A percentile compares a stretch with the other conserved stretches of the same genome.
Evolutionary conservation across 1,140 invertebrate genomes (phyloP).

Genomic region (Drosophila burlai): DNA sequence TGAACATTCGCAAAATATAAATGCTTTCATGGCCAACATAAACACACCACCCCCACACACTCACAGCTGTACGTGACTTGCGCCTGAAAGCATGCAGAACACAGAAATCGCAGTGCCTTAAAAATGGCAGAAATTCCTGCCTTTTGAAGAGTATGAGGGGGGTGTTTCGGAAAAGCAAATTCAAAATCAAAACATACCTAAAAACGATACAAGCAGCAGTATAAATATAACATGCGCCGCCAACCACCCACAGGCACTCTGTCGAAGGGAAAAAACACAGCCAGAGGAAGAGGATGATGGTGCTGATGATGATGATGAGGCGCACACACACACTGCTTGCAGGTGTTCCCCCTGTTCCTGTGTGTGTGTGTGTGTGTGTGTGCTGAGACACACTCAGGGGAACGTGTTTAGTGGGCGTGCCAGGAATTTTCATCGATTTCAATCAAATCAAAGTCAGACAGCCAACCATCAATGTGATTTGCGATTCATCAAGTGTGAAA

Average conservation of each 20-base stretch:
- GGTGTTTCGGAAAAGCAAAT: constrained; percentile 42
- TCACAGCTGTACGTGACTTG: constrained; percentile 64
- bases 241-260: constrained; percentile 19
- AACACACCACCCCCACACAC: constrained; percentile 9
- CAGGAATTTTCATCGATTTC: constrained; percentile 32
- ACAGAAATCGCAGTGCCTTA: constrained; percentile 56
- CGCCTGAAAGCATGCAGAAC: constrained; percentile 67
- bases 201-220: constrained; percentile 66
- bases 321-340: constrained; percentile 21
- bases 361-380: background rate
- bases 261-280: constrained; percentile 11
- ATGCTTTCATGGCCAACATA: constrained; percentile 63
- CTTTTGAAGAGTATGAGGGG: background rate
- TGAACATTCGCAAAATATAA: constrained; percentile 67
- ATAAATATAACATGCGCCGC: constrained; percentile 57
- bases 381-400: constrained; percentile 13
- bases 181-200: constrained; percentile 77
- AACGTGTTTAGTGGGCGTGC: constrained; percentile 15
- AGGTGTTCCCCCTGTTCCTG: constrained; percentile 27
- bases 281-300: background rate
- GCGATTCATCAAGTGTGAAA: constrained; percentile 10
- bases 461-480: constrained; percentile 13
- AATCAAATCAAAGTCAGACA: constrained; percentile 46
- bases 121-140: constrained; percentile 57
- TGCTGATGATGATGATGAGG: background rate